phyloP scores from a whole-genome alignment of 1,140 invertebrate genomes.

The Achatina immaculata region DNA sequence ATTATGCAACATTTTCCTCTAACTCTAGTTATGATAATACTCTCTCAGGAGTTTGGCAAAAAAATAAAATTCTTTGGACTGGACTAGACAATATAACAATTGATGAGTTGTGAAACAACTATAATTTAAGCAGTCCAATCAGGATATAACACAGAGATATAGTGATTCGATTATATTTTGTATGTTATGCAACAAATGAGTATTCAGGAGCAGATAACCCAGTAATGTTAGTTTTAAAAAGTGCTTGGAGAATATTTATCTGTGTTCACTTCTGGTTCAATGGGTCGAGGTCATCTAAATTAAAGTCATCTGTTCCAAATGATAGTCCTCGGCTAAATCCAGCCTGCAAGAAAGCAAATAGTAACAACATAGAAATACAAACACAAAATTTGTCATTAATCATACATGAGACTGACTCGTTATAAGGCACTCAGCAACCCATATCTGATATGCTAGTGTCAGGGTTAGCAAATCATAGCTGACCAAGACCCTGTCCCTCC shows the following conservation, averaged over 20 bases:
- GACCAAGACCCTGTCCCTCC: no score
- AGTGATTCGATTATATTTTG: no score
- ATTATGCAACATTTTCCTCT: no score
- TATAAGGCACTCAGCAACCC: no score
- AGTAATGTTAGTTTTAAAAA: not conserved
- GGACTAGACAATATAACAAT: not conserved
- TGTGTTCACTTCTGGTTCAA: conserved; percentile 67
- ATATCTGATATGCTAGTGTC: no score
- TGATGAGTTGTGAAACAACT: not conserved
- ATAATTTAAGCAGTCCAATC: not conserved
- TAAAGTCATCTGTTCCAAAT: conserved; percentile 86
- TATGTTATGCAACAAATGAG: not conserved
- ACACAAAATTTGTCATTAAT: not conserved
- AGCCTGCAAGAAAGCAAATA: conserved; percentile 75
- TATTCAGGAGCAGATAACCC: not conserved
- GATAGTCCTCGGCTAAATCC: conserved; percentile 85
- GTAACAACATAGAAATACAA: conserved; percentile 25
- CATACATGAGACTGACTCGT: not conserved
- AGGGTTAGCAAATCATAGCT: no score
- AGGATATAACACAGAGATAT: no score
- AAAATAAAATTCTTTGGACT: no score
- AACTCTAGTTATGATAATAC: no score
- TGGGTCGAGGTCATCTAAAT: conserved; percentile 87
- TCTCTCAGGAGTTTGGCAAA: no score
- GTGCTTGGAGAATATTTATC: not conserved